Evolutionary conservation across 2,888 invertebrate species (phyloP), one percentile per base, ranked within the genome.

Genomic region (Thereva unica): DNA sequence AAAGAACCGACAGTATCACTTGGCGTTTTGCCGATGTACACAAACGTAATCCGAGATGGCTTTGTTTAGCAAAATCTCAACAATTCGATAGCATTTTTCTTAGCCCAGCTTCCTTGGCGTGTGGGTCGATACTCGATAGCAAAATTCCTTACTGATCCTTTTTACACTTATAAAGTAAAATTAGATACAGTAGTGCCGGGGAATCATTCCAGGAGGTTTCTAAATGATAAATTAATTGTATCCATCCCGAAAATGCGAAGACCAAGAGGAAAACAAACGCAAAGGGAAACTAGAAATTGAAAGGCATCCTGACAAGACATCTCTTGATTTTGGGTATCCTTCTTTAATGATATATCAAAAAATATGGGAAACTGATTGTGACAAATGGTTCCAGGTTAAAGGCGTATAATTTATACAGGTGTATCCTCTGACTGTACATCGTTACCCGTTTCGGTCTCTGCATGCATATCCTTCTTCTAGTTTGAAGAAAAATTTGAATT

Each of bases 401-500:
- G 34, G 35, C 37, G 47, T 45, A 47, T 59, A 59, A 59, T 59
- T 59, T 47, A 59, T 59, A 12, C 47, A 12, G 47, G 47, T 59
- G 47, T 59, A 37, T 37, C 34, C 57, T 59, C 23, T 23, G 23
- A 23, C 23, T 23, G 23, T 23, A 23, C 23, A 23, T 23, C 23
- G 34, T 23, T 50, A 4, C n/a, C 50, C 23, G 35, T 50, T 50
- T 23, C 34, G 34, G 35, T 23, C 34, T 41, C 41, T 42, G 42
- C 55, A 55, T 23, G 23, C 42, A 38, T 10, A 50, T 6, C 7
- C 35, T 61, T 61, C 40, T 50, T 50, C 61, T 54, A 23, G 23
- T 66, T 35, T 35, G 10, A 12, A 67, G 67, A 69, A 68, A 69
- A 69, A 69, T 69, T 69, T 69, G 69, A 69, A 69, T 69, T 69